Conservation (phyloP, 2,888 invertebrate genomes). For the Drosophila mercatorum region DNA sequence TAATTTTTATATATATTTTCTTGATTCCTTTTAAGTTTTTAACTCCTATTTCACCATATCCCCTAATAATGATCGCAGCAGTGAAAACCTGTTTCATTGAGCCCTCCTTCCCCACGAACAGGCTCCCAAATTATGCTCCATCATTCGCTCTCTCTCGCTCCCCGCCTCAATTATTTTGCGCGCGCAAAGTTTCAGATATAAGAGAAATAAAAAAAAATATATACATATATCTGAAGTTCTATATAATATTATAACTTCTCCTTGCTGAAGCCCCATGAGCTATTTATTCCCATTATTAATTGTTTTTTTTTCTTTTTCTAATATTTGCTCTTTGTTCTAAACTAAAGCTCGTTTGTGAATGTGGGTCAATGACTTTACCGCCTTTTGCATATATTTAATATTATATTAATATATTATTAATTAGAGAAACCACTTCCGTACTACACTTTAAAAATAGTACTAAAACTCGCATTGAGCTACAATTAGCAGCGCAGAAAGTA, state of each 20-base stretch:
- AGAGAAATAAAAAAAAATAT: conserved; percentile 18
- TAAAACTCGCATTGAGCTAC: neutral
- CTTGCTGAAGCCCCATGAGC: no score
- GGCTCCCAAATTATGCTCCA: conserved; percentile 56
- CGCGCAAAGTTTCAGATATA: conserved; percentile 57
- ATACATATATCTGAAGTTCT: neutral
- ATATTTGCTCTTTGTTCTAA: neutral
- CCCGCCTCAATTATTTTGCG: conserved; percentile 49
- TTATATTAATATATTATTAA: neutral
- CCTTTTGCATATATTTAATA: neutral
- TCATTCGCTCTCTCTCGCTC: conserved; percentile 31
- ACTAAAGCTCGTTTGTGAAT: neutral
- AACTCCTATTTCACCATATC: conserved; percentile 55
- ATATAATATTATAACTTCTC: no score
- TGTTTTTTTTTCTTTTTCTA: neutral
- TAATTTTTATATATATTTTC: no score
- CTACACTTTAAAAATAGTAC: no score
- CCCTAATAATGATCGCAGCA: conserved; percentile 20
- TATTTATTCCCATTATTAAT: neutral
- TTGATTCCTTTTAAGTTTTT: no score
- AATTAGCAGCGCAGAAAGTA: neutral
- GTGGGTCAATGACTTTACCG: neutral
- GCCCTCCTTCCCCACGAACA: conserved; percentile 30
- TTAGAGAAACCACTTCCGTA: neutral
- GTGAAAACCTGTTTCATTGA: conserved; percentile 57